Evolutionary conservation across 1,140 invertebrate species (phyloP).

Genomic region (Drosophila athabasca): DNA sequence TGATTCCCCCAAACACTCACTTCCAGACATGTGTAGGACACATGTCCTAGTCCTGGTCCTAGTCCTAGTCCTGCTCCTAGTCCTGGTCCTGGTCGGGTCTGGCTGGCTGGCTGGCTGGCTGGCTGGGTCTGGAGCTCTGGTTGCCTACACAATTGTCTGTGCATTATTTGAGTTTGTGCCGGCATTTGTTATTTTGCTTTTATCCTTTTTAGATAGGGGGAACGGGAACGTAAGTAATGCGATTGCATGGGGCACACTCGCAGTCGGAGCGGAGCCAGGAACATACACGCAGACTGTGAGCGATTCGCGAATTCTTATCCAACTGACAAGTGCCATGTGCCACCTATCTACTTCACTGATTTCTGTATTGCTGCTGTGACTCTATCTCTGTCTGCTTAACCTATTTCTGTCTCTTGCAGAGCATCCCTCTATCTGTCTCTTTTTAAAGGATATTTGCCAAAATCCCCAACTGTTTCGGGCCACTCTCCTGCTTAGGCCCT

Average conservation of each 20-base stretch:
- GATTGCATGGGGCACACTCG: slow-evolving; percentile 49
- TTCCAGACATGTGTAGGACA: slow-evolving; percentile 3
- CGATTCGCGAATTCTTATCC: slow-evolving; percentile 31
- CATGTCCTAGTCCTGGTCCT: slow-evolving; percentile 15
- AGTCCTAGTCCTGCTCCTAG: slow-evolving; percentile 6
- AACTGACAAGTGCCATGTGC: slow-evolving; percentile 35
- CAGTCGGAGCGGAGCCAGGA: too few relatives aligned
- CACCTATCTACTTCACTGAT: slow-evolving; percentile 2
- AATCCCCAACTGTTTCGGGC: background rate
- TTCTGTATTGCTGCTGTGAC: slow-evolving; percentile 1
- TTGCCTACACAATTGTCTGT: slow-evolving; percentile 71
- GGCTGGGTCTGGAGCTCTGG: background rate
- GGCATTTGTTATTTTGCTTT: slow-evolving; percentile 73
- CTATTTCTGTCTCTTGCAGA: too few relatives aligned
- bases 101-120: too few relatives aligned
- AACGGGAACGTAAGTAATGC: slow-evolving; percentile 45
- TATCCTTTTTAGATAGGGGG: slow-evolving; percentile 56
- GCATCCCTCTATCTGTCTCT: background rate
- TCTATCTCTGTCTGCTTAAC: background rate
- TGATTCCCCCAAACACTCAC: slow-evolving; percentile 15
- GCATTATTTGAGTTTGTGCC: slow-evolving; percentile 72
- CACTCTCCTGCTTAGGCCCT: background rate
- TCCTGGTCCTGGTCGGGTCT: slow-evolving; percentile 16
- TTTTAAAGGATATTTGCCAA: slow-evolving; percentile 13
- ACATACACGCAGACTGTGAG: slow-evolving; percentile 4